phyloP scores from a whole-genome alignment of 2,797 vertebrate genomes.

The Ciconia nigra region DNA sequence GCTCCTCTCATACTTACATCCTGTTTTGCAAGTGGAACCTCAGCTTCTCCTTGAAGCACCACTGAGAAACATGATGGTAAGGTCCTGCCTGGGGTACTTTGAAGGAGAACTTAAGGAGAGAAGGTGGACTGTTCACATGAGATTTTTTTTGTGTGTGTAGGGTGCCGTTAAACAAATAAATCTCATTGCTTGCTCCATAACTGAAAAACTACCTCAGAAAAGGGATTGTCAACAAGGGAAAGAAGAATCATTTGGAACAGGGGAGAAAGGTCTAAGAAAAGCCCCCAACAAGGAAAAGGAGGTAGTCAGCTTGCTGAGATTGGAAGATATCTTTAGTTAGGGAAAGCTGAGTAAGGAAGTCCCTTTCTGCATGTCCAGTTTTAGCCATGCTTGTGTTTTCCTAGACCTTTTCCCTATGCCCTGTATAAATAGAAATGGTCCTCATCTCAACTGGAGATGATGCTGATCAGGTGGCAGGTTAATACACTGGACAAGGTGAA shows the following conservation, averaged over 20 bases:
- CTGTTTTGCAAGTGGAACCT: not conserved
- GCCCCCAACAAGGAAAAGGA: not conserved
- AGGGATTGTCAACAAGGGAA: not conserved
- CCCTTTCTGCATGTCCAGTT: not conserved
- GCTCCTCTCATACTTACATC: not conserved
- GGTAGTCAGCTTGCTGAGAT: not conserved
- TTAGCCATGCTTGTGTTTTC: not conserved
- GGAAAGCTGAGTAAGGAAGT: not conserved
- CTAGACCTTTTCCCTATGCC: not conserved
- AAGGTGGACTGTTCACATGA: not conserved
- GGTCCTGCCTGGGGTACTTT: not conserved
- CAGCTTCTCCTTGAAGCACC: not conserved
- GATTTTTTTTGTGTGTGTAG: not conserved
- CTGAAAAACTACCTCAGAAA: not conserved
- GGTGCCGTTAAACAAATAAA: not conserved
- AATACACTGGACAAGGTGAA: not conserved
- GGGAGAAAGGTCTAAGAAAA: not conserved
- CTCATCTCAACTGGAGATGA: not conserved
- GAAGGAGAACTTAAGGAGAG: not conserved
- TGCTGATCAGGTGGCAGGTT: not conserved
- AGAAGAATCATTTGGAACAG: not conserved
- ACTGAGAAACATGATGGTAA: not conserved
- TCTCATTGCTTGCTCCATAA: not conserved
- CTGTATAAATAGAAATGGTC: not conserved
- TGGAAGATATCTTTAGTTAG: not conserved